Base-by-base conservation (phyloP, 2,113 vertebrate species). In the Taxidea taxus region DNA sequence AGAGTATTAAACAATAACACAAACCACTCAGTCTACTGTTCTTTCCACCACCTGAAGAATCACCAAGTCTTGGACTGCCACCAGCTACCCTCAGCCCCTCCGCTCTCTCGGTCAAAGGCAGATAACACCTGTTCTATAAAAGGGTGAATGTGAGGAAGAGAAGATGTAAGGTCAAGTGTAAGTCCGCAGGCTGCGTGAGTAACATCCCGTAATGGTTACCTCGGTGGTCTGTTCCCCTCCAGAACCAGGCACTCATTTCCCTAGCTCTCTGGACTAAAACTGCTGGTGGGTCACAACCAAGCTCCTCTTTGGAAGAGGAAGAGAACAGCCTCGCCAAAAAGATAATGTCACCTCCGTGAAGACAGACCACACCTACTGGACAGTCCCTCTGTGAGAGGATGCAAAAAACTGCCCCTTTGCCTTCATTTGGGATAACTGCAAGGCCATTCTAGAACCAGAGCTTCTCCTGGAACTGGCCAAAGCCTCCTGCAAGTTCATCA, bases 151-250 rank as follows among this genome's bases (percentile, higher is more conserved):
- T 44, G 60, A 91, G 34, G 51, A 78, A 66, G 47, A 44, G 81
- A 77, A 58, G 37, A 51, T 1, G 3, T 5, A 42, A 92, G 72
- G 31, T 37, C 60, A 20, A 39, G 70, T 7, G 3, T 6, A 31
- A 0, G 0, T 37, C 37, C 92, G 9, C 0, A 1, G 9, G 16
- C 56, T 4, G 0, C 2, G 34, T 18, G 44, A 34, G 16, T 14
- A 8, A 31, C 20, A 9, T 2, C 16, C 44, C 2, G 9, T 0
- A 49, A 9, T 3, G 27, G 81, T 15, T 58, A 49, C 60, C n/a
- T 20, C 11, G 7, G 34, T 0, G 2, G 0, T 6, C 3, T 6
- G 23, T 64, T 89, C 64, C 34, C n/a, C 88, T 29, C 39, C 31
- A 25, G 2, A 62, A 81, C 0, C 9, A 74, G 25, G 31, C 25